These are phyloP conservation scores for Cinara cedri DNA, from an alignment of 2,888 invertebrate genomes.

Conservation along the genomic window DNA sequence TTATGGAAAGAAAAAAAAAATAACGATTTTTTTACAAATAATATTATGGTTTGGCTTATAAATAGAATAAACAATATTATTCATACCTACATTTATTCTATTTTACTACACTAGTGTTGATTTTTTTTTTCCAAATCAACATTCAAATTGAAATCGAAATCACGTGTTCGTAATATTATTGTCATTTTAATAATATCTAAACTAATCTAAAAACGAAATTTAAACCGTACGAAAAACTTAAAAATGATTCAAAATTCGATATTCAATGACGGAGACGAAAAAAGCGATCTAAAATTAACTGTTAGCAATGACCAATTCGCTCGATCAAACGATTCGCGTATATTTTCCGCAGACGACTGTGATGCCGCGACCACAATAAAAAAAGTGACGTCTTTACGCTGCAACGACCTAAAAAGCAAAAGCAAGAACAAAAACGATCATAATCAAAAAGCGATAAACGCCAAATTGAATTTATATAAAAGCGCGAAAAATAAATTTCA, in stretches of 20 bases:
- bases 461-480: neutral
- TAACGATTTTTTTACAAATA: too few relatives aligned
- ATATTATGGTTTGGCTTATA: too few relatives aligned
- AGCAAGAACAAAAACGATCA: neutral
- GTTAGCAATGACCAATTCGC: neutral
- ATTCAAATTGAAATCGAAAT: too few relatives aligned
- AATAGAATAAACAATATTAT: too few relatives aligned
- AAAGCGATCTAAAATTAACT: neutral
- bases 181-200: too few relatives aligned
- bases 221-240: neutral
- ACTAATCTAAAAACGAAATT: conserved; percentile 14
- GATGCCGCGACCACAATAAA: too few relatives aligned
- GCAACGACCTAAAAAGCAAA: neutral
- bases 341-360: neutral
- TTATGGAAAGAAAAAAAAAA: too few relatives aligned
- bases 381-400: neutral
- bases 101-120: too few relatives aligned
- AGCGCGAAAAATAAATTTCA: neutral
- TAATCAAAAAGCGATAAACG: neutral
- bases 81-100: too few relatives aligned
- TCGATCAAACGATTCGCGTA: neutral
- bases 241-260: conserved; percentile 7
- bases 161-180: too few relatives aligned
- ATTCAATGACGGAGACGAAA: neutral
- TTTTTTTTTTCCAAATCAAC: too few relatives aligned